Evolutionary conservation across 2,113 vertebrate genomes (phyloP), one percentile per base, ranked within the genome.

Genomic region (Anarhynchus alexandrinus): DNA sequence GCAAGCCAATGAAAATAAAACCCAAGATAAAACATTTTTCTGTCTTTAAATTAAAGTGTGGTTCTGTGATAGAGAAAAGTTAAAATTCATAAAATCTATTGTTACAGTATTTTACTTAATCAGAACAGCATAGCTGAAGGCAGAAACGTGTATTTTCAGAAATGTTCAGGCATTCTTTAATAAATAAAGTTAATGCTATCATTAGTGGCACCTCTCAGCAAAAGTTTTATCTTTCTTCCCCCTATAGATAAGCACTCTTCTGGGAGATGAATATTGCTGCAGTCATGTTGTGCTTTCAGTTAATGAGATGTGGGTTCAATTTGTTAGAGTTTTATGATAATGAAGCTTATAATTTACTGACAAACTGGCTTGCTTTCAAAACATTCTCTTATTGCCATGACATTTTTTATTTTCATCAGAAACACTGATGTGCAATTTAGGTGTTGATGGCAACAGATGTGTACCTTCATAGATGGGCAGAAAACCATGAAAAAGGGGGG

Each of bases 341-440:
- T 98, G 97, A 98, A 97, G 86, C 93, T 98, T 97, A 96, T 98
- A 96, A 98, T 98, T 98, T 98, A 97, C 94, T 94, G 95, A 96
- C 92, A 98, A 97, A 97, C 97, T 97, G 96, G 95, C 92, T 97
- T 93, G 81, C 97, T 97, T 98, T 98, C 96, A 97, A 97, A 98
- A 97, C 95, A 98, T 94, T 92, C 88, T 95, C 79, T 96, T 97
- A 95, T 93, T 97, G 89, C 93, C 71, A 38, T 87, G 90, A 91
- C 71, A 82, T 93, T 96, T 93, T 98, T 97, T 94, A 90, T 97
- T 96, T 97, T 47, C 73, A 77, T 96, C 96, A 85, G 88, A 91
- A 97, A 96, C 87, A 96, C 88, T 96, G 96, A 96, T 97, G 76
- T 90, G 92, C 88, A 97, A 89, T 98, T 97, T 97, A 89, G 91